Base-by-base conservation (phyloP, 1,140 invertebrate species). In the Caenorhabditis tropicalis region DNA sequence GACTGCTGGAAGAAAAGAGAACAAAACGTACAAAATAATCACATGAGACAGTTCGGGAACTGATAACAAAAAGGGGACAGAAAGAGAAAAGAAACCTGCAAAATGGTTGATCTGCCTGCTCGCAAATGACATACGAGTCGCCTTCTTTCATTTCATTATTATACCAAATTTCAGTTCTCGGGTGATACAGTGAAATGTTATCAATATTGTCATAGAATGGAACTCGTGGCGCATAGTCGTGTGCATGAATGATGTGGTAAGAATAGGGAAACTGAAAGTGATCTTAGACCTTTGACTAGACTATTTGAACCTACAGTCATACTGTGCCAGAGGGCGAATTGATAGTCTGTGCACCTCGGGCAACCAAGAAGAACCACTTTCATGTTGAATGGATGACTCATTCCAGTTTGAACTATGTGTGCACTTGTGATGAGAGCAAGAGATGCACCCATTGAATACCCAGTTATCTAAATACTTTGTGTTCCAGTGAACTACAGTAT, bases 211-310 rank as follows among this genome's bases (percentile, higher is more conserved):
- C 83, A 58, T 79, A 46, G 15, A 80, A 48, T 24, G 83, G 83
- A 29, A 70, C 36, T 33, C 65, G 36, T 43, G 65, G 65, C n/a
- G 65, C 65, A 74, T 74, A 74, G 36, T 74, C 65, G n/a, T 43
- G 65, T 74, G 65, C 65, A 31, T 84, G 83, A n/a, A 84, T 49
- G 16, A 84, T 70, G 49, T 70, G 70, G 31, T 84, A 84, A 19
- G 83, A 84, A 31, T 84, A 84, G 29, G 65, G 74, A 39, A 84
- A 84, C 81, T 74, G 65, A 24, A 74, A 74, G n/a, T 24, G 65
- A 46, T n/a, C n/a, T n/a, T 31, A 24, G 7, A 6, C 10, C 10
- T 29, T 6, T 12, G 0, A n/a, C n/a, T n/a, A n/a, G n/a, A n/a
- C n/a, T n/a, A n/a, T n/a, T n/a, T n/a, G n/a, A n/a, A n/a, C 36